These are phyloP conservation scores for Falco cherrug DNA, from an alignment of 2,797 vertebrate genomes.

Conservation along the genomic window DNA sequence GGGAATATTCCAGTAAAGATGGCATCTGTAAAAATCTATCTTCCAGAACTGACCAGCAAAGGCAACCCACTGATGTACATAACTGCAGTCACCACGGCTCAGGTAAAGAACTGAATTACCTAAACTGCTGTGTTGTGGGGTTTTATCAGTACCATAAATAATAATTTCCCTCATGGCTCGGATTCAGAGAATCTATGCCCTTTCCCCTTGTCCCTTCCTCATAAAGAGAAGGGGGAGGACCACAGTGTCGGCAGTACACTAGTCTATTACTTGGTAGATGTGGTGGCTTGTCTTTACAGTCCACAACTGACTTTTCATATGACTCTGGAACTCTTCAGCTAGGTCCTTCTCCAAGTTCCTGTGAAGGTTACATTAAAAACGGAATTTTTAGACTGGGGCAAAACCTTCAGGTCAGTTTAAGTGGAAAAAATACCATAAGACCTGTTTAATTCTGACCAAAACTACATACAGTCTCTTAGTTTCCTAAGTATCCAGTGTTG, in stretches of 20 bases:
- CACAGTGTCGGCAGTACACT: background rate
- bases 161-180: background rate
- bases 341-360: background rate
- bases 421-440: fast-evolving
- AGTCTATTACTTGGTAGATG: background rate
- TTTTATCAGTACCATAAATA: background rate
- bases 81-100: conserved; percentile 76
- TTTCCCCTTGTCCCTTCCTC: background rate
- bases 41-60: conserved; percentile 81
- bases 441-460: background rate
- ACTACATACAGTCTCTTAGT: background rate
- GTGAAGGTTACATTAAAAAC: background rate
- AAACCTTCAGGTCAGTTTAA: background rate
- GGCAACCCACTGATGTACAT: conserved; percentile 86
- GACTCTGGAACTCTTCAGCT: background rate
- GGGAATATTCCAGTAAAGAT: conserved; percentile 83
- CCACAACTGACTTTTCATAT: background rate
- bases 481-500: background rate
- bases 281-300: background rate
- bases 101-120: conserved; percentile 59
- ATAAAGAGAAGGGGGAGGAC: background rate
- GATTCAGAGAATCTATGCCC: background rate
- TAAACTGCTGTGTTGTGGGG: background rate
- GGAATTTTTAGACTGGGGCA: background rate
- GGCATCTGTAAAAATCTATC: conserved; percentile 79